Base-by-base conservation (phyloP, 64 coral and sea anemone species). In the Montipora capricornis region DNA sequence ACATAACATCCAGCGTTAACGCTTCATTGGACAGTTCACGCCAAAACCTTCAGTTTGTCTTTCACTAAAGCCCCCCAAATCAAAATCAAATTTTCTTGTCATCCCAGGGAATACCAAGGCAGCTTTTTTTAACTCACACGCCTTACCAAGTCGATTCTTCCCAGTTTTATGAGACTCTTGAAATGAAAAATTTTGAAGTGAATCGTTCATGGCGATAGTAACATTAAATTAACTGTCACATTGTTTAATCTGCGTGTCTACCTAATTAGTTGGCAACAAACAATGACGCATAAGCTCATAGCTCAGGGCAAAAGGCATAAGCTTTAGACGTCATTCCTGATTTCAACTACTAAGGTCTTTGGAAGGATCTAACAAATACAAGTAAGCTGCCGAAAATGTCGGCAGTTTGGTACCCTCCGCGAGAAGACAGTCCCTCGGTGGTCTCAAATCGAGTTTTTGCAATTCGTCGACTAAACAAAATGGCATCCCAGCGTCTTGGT, bases 381-480 rank as follows among this genome's bases (percentile, higher is more conserved):
- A 64, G 60, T 5, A 44, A 86, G 67, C 4, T 17, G 45, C 47
- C 50, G 47, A 86, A 49, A n/a, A 86, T 86, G 82, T 19, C 82
- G 12, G 49, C 47, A 0, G 37, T 19, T 4, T 86, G 82, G 82
- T 15, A 71, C n/a, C 46, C 19, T 6, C 82, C 82, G 66, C 48
- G n/a, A 46, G 66, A 86, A 53, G 82, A 86, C 45, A 71, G 66
- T 7, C 82, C 82, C 19, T 86, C 82, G 19, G 82, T 73, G 67
- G 8, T 86, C 12, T 86, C 82, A 86, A 51, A 86, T 70, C 62
- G 82, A 49, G 66, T 86, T 71, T 86, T 69, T 17, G 45, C 60
- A 3, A 71, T 73, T 5, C 82, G 82, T 50, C 82, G 82, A 49
- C 16, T 86, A 3, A 86, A 86, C 46, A 86, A 70, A 47, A 86